Percentiles rank a stretch among this genome's conserved stretches.
Evolutionary conservation across 2,888 invertebrate genomes (phyloP).

Genomic region (Sphaerophoria taeniata): DNA sequence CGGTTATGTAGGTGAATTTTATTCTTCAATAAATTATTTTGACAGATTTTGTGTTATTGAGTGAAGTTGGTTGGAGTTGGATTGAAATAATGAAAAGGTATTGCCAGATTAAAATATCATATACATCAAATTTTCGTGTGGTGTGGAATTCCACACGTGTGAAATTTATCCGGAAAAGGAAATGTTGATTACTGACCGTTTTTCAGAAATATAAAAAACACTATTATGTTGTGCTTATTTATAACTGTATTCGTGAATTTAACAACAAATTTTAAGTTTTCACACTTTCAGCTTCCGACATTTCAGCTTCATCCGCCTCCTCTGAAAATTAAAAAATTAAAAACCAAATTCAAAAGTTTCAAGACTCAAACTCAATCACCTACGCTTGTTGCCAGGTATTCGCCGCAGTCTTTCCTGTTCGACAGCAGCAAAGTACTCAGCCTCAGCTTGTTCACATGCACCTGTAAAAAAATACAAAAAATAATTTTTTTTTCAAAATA

Average conservation of each 20-base stretch:
- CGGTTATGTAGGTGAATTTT: conserved; percentile 18
- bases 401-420: conserved; percentile 83
- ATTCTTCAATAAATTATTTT: not conserved
- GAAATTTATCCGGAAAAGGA: not conserved
- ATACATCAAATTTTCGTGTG: not conserved
- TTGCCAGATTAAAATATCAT: not conserved
- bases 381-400: conserved; percentile 82
- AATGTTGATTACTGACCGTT: no score
- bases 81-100: not conserved
- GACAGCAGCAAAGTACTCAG: conserved; percentile 84
- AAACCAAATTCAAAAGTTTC: conserved; percentile 19
- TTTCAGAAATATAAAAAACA: no score
- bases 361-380: conserved; percentile 76
- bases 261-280: conserved; percentile 14
- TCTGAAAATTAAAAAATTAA: conserved; percentile 77
- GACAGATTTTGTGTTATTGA: conserved; percentile 8
- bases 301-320: conserved; percentile 81
- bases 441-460: conserved; percentile 82
- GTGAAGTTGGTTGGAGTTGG: conserved; percentile 10
- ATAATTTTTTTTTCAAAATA: not conserved
- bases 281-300: conserved; percentile 78
- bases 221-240: no score
- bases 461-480: conserved; percentile 38
- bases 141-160: not conserved
- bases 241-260: not conserved